Evolutionary conservation across 2,113 vertebrate genomes (phyloP), one percentile per base, ranked within the genome.

Genomic region (Tragelaphus buxtoni): DNA sequence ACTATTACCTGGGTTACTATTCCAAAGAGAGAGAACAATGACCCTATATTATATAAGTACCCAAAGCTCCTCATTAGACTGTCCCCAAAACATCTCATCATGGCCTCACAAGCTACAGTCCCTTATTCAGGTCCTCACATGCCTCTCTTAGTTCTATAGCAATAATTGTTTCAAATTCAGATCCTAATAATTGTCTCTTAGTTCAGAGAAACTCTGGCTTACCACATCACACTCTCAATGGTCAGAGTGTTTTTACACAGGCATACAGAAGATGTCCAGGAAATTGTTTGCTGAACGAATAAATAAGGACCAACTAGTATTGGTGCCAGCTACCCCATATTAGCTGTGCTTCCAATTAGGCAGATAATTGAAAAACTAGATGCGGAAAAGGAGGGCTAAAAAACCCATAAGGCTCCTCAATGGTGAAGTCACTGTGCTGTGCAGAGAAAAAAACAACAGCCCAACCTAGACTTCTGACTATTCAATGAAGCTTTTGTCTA

Each of bases 401-500:
- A 77, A 28, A 39, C 35, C 56, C 47, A 30, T 39, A 80, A 95
- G 28, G 30, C 22, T 95, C 83, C 30, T 72, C 32, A 85, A 30
- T 55, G 72, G 18, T 51, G 18, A 91, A 32, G n/a, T 77, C 91
- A 56, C 53, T 49, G 28, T 49, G 45, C 58, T 39, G 24, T 45
- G 49, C 32, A 42, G 61, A 76, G 30, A 88, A 79, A 88, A 79
- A 92, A 76, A 92, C 69, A 94, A 76, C 12, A 82, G 63, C 32
- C 49, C 85, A 87, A 58, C 4, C 80, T 39, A 72, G 60, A 86
- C 28, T 56, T 86, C 39, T 92, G 42, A 82, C 55, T 86, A 45
- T 14, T 94, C 95, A 97, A 83, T 80, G 88, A 95, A 90, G 7
- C 11, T 80, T 96, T 76, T 92, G 88, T 94, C 63, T 81, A 55